Conservation (phyloP, 2,888 invertebrate species). For the Lycia hirtaria region DNA sequence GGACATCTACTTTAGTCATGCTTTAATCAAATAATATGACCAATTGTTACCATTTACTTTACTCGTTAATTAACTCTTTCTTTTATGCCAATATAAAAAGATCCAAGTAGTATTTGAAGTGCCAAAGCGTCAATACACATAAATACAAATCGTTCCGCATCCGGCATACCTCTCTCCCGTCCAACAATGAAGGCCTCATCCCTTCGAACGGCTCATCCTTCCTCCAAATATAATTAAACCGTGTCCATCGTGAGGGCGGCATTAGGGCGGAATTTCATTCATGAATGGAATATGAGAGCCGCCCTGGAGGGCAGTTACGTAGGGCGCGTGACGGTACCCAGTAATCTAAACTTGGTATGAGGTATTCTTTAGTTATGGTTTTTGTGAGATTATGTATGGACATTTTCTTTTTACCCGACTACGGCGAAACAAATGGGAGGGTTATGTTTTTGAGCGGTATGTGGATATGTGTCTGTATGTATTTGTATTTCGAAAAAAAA, state of each 20-base stretch:
- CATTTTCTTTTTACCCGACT: neutral
- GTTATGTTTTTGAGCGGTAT: too few species aligned
- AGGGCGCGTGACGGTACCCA: conserved; percentile 14
- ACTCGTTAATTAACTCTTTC: neutral
- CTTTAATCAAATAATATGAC: too few species aligned
- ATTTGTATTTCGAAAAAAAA: too few species aligned
- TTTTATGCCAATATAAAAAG: neutral
- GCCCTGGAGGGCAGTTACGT: conserved; percentile 33
- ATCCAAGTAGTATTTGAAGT: too few species aligned
- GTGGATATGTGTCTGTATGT: too few species aligned
- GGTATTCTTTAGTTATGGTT: conserved; percentile 5
- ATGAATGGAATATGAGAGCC: conserved; percentile 54
- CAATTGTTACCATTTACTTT: too few species aligned
- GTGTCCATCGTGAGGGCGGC: conserved; percentile 38
- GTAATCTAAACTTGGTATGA: neutral
- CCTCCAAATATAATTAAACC: conserved; percentile 45
- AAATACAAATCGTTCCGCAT: conserved; percentile 1
- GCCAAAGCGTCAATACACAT: neutral
- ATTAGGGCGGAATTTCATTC: conserved; percentile 50
- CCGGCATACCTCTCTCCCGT: neutral
- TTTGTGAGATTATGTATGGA: neutral
- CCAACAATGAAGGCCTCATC: conserved; percentile 19
- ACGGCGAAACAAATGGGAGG: too few species aligned
- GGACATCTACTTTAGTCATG: too few species aligned
- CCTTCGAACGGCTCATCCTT: conserved; percentile 13